These are phyloP conservation scores for Planiliza haematocheilus DNA, from an alignment of 2,113 vertebrate species.

Conservation along the genomic window DNA sequence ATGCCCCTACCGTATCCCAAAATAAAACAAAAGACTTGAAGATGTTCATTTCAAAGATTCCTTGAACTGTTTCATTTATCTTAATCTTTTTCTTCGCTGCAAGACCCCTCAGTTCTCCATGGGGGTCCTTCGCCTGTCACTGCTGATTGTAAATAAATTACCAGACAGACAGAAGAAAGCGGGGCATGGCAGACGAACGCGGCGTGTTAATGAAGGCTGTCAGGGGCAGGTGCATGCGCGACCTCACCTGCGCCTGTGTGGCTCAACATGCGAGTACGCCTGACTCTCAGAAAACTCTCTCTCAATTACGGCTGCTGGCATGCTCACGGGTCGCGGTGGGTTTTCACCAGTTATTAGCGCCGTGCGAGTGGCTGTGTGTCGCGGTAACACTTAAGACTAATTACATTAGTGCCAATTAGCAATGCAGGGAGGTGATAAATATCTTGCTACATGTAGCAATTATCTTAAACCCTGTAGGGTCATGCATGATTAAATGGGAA, in stretches of 20 bases:
- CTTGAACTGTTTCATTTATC: neutral
- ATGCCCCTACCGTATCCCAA: too few species aligned
- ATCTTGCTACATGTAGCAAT: slow-evolving; percentile 24
- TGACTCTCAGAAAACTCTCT: slow-evolving; percentile 24
- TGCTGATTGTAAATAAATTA: neutral
- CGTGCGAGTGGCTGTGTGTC: slow-evolving; percentile 3
- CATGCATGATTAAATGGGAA: slow-evolving; percentile 11
- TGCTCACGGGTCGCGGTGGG: neutral
- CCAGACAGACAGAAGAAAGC: neutral
- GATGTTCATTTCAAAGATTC: too few species aligned
- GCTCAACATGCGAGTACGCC: neutral
- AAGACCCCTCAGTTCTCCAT: neutral
- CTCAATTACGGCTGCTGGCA: slow-evolving; percentile 12
- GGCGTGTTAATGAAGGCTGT: neutral
- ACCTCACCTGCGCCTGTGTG: neutral
- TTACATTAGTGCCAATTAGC: slow-evolving; percentile 50
- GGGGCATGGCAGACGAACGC: neutral
- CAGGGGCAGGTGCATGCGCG: neutral
- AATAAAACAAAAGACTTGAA: too few species aligned
- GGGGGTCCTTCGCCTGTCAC: neutral
- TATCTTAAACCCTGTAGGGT: slow-evolving; percentile 5
- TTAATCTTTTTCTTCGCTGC: neutral
- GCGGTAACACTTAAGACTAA: slow-evolving; percentile 22
- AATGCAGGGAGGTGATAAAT: slow-evolving; percentile 32
- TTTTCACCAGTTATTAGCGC: slow-evolving; percentile 9